Percentiles rank a stretch among this genome's conserved stretches.
These are phyloP conservation scores for Heliconius hortense DNA, from an alignment of 2,888 invertebrate genomes.

Conservation along the genomic window DNA sequence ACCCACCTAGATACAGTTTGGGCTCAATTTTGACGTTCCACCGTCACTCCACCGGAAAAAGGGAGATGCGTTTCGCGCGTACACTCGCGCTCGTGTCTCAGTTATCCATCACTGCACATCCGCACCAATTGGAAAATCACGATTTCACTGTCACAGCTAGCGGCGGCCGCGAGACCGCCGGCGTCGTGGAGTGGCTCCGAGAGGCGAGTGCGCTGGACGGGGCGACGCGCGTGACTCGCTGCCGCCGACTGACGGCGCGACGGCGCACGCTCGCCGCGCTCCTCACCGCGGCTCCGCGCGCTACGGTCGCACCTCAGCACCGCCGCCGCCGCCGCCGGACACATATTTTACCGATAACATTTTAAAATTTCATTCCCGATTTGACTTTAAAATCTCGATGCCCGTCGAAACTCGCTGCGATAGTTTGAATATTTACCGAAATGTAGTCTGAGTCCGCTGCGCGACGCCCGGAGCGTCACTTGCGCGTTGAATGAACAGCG, in stretches of 20 bases:
- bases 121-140: slow-evolving; percentile 75
- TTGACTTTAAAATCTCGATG: slow-evolving; percentile 77
- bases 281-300: slow-evolving; percentile 52
- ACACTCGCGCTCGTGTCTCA: slow-evolving; percentile 70
- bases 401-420: slow-evolving; percentile 60
- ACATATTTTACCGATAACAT: slow-evolving; percentile 62
- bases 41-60: slow-evolving; percentile 68
- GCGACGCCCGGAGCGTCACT: slow-evolving; percentile 59
- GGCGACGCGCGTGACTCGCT: slow-evolving; percentile 79
- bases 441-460: slow-evolving; percentile 54
- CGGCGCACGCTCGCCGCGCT: slow-evolving; percentile 65
- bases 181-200: slow-evolving; percentile 56
- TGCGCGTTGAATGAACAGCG: slow-evolving; percentile 75
- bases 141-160: slow-evolving; percentile 81
- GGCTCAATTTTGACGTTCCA: slow-evolving; percentile 80
- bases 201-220: slow-evolving; percentile 65
- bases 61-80: slow-evolving; percentile 57
- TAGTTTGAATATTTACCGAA: slow-evolving; percentile 69
- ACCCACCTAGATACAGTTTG: slow-evolving; percentile 80
- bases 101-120: slow-evolving; percentile 82
- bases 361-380: slow-evolving; percentile 75
- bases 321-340: slow-evolving; percentile 54
- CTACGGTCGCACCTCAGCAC: slow-evolving; percentile 49
- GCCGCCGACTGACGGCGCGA: slow-evolving; percentile 79
- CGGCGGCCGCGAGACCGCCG: slow-evolving; percentile 65